Base-by-base conservation (phyloP, 2,113 vertebrate species). In the Scartelaos histophorus region DNA sequence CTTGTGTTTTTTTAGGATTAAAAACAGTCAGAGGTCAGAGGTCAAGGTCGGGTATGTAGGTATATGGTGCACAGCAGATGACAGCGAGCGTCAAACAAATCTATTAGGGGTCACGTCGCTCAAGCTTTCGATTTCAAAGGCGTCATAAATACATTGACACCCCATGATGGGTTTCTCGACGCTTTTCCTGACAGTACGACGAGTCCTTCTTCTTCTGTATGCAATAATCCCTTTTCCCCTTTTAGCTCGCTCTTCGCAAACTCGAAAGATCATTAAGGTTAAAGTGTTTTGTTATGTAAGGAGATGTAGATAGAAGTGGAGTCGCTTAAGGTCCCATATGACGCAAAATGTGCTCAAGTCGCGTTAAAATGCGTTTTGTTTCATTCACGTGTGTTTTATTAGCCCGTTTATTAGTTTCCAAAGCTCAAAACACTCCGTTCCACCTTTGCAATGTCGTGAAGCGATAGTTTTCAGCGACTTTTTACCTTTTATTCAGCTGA, bases 11-110 rank as follows among this genome's bases (percentile, higher is more conserved):
- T 29, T 29, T 29, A 69, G 73, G 76, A 71, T 70, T 83, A 72
- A 80, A 78, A 49, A 22, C 73, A 79, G n/a, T 24, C 17, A 29
- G 75, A 76, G 68, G 70, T 68, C 74, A 69, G 57, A 77, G 54
- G 35, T 35, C 10, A 61, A 57, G 54, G 6, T 9, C 46, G 2
- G 22, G 15, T n/a, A n/a, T n/a, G 13, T 38, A 46, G 7, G 58
- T 61, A 38, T 74, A 62, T 45, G 66, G 15, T 46, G 11, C 62
- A 10, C 21, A 43, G 9, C 61, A 7, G 45, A 70, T 73, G 56
- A 58, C 46, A 34, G 60, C 12, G 51, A 62, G 29, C 58, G 70
- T 65, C 54, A 19, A 70, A 43, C 74, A 78, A 75, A 25, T 45
- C 45, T 69, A 57, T 12, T 53, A 3, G 25, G 19, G 71, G 65